phyloP scores from a whole-genome alignment of 53 echinoderm and acorn worm genomes.

The Glandiceps talaboti region DNA sequence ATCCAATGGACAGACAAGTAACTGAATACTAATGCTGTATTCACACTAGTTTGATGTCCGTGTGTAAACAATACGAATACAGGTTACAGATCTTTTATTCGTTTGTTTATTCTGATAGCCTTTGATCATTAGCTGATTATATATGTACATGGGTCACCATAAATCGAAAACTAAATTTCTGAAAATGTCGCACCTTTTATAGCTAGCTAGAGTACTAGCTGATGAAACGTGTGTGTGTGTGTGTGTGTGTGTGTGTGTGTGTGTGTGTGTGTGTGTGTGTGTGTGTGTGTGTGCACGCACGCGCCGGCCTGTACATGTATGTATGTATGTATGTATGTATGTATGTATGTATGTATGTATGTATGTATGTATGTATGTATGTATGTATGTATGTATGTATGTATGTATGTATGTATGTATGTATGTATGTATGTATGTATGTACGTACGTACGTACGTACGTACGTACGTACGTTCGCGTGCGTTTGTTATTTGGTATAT shows the following conservation, averaged over 20 bases:
- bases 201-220: no score
- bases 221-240: not conserved
- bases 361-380: not conserved
- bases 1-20: no score
- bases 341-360: not conserved
- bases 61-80: no score
- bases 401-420: not conserved
- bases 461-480: not conserved
- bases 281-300: not conserved
- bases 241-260: not conserved
- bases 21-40: no score
- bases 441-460: not conserved
- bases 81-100: no score
- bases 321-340: not conserved
- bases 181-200: no score
- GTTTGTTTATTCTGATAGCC: no score
- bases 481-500: no score
- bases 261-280: not conserved
- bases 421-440: not conserved
- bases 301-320: not conserved
- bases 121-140: no score
- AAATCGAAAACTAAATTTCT: no score
- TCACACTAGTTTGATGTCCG: no score
- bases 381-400: not conserved
- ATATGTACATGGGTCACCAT: no score